phyloP scores from a whole-genome alignment of 1,140 invertebrate genomes.

The Papilio polytes region DNA sequence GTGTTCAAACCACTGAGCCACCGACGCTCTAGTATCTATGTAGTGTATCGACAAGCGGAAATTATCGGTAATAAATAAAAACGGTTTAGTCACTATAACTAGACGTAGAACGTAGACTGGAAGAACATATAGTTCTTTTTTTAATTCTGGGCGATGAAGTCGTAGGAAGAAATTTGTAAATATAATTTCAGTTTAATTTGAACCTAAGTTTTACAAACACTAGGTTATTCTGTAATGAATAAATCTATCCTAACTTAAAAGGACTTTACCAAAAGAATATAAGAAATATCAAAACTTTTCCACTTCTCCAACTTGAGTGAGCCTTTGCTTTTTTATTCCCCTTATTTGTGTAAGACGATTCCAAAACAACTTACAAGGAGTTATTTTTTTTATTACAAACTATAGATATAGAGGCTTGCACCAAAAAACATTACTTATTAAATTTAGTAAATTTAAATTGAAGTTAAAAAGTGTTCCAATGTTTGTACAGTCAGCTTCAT shows the following conservation, averaged over 20 bases:
- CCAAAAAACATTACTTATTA: no score
- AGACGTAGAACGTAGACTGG: no score
- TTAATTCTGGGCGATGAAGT: no score
- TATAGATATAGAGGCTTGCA: neutral
- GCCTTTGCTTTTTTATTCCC: constrained; percentile 18
- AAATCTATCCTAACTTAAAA: neutral
- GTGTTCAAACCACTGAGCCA: no score
- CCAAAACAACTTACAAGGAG: neutral
- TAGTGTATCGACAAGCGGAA: no score
- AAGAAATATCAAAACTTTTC: constrained; percentile 23
- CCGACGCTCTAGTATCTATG: no score
- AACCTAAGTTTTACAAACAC: neutral
- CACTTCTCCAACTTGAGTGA: neutral
- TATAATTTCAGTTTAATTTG: neutral
- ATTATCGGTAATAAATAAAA: no score
- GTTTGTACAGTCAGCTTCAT: no score
- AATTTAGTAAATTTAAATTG: no score
- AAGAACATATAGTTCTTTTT: no score
- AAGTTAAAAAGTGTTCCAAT: no score
- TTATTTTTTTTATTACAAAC: neutral
- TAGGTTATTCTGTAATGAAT: neutral
- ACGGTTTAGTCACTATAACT: no score
- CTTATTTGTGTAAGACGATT: constrained; percentile 12
- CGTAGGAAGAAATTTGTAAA: neutral
- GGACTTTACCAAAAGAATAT: neutral